A percentile compares a stretch with the other conserved stretches of the same genome.
phyloP scores from a whole-genome alignment of 1,140 invertebrate genomes.

The Lamellibrachia luymesi region DNA sequence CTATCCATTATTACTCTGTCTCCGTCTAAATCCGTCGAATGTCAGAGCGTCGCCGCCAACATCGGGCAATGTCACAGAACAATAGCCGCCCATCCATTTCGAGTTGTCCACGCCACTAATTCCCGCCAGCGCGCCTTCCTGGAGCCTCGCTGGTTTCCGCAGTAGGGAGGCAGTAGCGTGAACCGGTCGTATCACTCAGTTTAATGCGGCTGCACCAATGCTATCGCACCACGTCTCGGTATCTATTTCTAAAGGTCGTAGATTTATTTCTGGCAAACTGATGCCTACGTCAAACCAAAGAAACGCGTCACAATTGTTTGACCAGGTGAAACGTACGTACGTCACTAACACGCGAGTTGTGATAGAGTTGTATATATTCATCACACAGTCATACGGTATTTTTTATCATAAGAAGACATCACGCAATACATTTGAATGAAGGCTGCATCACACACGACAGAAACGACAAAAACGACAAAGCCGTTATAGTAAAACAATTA shows the following conservation, averaged over 20 bases:
- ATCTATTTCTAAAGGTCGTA: background rate
- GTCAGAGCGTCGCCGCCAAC: background rate
- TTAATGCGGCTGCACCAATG: background rate
- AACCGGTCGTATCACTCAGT: background rate
- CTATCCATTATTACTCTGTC: background rate
- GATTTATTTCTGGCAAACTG: background rate
- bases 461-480: too few species aligned
- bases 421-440: too few species aligned
- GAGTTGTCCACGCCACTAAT: background rate
- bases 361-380: too few species aligned
- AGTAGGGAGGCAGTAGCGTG: background rate
- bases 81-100: background rate
- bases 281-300: background rate
- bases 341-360: too few species aligned
- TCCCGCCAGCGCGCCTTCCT: background rate
- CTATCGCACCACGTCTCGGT: background rate
- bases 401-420: too few species aligned
- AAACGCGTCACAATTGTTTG: too few species aligned
- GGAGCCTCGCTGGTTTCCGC: background rate
- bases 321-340: too few species aligned
- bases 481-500: too few species aligned
- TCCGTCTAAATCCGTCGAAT: background rate
- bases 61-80: background rate
- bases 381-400: too few species aligned
- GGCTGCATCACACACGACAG: too few species aligned